phyloP scores from a whole-genome alignment of 2,888 invertebrate genomes.

The Zygothrica quintamaculata region DNA sequence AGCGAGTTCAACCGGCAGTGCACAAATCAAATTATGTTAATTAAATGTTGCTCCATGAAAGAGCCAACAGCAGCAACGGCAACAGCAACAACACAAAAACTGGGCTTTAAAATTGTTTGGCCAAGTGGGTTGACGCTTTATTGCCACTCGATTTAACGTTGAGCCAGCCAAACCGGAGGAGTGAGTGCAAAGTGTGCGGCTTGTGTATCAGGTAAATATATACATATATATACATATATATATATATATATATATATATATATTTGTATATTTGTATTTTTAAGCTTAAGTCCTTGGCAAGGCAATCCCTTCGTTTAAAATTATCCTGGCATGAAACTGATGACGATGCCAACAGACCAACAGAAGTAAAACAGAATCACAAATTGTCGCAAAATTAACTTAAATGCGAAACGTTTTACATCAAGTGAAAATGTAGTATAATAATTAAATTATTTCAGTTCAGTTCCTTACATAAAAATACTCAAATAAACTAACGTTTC shows the following conservation, averaged over 20 bases:
- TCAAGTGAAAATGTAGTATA: no score
- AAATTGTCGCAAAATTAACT: conserved; percentile 74
- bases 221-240: no score
- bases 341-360: background rate
- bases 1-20: conserved; percentile 27
- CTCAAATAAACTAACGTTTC: no score
- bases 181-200: background rate
- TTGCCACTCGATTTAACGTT: conserved; percentile 68
- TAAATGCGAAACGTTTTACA: conserved; percentile 20
- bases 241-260: no score
- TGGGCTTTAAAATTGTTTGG: conserved; percentile 50
- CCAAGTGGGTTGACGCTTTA: conserved; percentile 67
- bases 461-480: no score
- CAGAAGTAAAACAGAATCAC: conserved; percentile 45
- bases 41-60: conserved; percentile 64
- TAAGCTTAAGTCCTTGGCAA: conserved; percentile 42
- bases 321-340: conserved; percentile 18
- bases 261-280: no score
- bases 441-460: no score
- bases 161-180: background rate
- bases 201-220: no score
- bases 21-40: conserved; percentile 71
- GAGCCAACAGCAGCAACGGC: conserved; percentile 19
- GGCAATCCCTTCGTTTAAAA: conserved; percentile 35
- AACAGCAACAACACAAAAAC: conserved; percentile 15